Evolutionary conservation across 2,888 invertebrate species (phyloP).

Genomic region (Andrena marginata): DNA sequence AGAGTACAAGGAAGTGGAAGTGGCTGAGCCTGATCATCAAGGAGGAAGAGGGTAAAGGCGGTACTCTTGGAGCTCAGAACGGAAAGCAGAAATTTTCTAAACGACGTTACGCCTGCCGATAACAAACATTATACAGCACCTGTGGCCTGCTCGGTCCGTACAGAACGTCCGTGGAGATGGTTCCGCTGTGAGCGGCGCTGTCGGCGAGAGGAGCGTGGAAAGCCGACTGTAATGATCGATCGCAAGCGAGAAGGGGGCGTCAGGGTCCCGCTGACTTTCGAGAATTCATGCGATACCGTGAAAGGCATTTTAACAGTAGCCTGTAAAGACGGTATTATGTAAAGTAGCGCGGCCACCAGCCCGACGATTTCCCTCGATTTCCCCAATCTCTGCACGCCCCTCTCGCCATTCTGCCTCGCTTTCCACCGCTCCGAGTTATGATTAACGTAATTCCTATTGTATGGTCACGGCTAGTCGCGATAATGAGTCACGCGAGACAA

Average conservation of each 20-base stretch:
- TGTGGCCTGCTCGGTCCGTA: conserved; percentile 1
- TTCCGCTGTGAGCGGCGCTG: conserved; percentile 31
- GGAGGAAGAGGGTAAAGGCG: not conserved
- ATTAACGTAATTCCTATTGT: conserved; percentile 27
- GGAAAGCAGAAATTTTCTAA: conserved; percentile 18
- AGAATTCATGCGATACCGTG: conserved; percentile 22
- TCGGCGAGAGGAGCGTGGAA: conserved; percentile 26
- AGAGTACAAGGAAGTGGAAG: conserved; percentile 23
- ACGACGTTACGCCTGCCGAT: not conserved
- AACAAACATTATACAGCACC: conserved; percentile 29
- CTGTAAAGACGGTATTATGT: conserved; percentile 70
- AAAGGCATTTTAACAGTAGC: conserved; percentile 63
- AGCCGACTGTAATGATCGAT: conserved; percentile 42
- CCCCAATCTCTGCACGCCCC: conserved; percentile 6
- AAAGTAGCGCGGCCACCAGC: conserved; percentile 56
- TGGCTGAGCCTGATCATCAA: not conserved
- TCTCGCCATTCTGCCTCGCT: not conserved
- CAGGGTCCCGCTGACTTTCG: conserved; percentile 35
- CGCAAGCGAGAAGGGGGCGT: conserved; percentile 45
- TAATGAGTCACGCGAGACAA: conserved; percentile 30
- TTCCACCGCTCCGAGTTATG: conserved; percentile 3
- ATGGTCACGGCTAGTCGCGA: conserved; percentile 1
- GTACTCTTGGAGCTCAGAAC: not conserved
- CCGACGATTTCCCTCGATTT: conserved; percentile 69
- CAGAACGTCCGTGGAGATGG: conserved; percentile 6